Evolutionary conservation across 2,888 invertebrate species (phyloP).

Genomic region (Dolomedes plantarius): DNA sequence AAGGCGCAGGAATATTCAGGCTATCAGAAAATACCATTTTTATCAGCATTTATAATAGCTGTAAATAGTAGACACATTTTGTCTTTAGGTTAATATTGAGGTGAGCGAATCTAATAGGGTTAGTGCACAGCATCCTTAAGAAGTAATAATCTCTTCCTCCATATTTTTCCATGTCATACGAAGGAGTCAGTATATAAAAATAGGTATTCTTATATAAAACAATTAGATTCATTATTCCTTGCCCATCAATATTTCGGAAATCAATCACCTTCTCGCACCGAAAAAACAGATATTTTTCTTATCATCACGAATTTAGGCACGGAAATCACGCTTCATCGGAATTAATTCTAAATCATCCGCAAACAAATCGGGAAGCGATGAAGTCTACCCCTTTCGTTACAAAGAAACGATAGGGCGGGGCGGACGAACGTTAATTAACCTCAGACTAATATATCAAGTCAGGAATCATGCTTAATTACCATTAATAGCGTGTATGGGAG

Average conservation of each 20-base stretch:
- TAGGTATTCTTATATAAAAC: neutral
- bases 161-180: too few species aligned
- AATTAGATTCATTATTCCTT: neutral
- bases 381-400: constrained; percentile 44
- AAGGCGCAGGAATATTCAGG: too few species aligned
- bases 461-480: constrained; percentile 68
- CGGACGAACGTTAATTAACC: constrained; percentile 65
- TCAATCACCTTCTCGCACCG: neutral
- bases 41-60: too few species aligned
- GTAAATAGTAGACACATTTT: too few species aligned
- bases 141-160: too few species aligned
- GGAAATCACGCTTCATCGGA: constrained; percentile 38
- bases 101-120: too few species aligned
- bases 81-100: too few species aligned
- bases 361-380: constrained; percentile 15
- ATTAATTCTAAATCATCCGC: constrained; percentile 51
- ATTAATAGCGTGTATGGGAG: constrained; percentile 54
- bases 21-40: too few species aligned
- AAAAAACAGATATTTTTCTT: neutral
- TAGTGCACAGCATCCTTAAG: too few species aligned
- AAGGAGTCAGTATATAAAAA: too few species aligned
- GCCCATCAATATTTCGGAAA: neutral
- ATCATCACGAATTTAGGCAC: constrained; percentile 12
- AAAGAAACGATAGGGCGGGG: constrained; percentile 60
- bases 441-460: constrained; percentile 59